Base-by-base conservation (phyloP, 2,888 invertebrate species). In the Hartigia nigra region DNA sequence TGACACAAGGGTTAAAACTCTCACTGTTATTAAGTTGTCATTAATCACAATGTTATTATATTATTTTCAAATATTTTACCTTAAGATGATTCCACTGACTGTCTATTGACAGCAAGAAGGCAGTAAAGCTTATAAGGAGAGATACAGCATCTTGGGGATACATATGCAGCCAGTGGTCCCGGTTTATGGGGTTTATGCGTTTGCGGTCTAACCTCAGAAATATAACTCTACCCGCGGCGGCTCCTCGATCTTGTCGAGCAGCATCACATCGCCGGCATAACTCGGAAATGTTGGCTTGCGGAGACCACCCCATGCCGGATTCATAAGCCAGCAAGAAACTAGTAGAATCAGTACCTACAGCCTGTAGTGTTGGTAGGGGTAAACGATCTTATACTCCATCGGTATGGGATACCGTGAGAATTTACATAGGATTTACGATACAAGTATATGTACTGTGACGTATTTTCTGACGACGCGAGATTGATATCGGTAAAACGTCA, bases 121-220 rank as follows among this genome's bases (percentile, higher is more conserved):
- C 55, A 55, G 55, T 55, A 55, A 23, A 23, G 55, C 55, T 55
- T 55, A 55, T 23, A 23, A 55, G 55, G 55, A 23, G 2, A 55
- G 55, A 23, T 23, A 55, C 9, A 55, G 55, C 55, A 9, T 55
- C 9, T 23, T 55, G 23, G 23, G 55, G 9, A 55, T 35, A 5
- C 35, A 35, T 55, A 23, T 55, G 55, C 55, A 55, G 55, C 39
- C 39, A 39, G 39, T 39, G 39, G 55, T 55, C 55, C 23, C 23
- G 55, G 55, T 81, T 81, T 83, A 81, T 84, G 82, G 83, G 86
- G 85, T 86, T 87, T 84, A 86, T 86, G 81, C 80, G 87, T 85
- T 88, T 88, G 88, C 84, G 86, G 89, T 85, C 85, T 87, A 87
- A 87, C 88, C 89, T 87, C 87, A 87, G 87, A 88, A 87, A 86